Base-by-base conservation (phyloP, 2,797 vertebrate species). In the Urosaurus nigricauda region DNA sequence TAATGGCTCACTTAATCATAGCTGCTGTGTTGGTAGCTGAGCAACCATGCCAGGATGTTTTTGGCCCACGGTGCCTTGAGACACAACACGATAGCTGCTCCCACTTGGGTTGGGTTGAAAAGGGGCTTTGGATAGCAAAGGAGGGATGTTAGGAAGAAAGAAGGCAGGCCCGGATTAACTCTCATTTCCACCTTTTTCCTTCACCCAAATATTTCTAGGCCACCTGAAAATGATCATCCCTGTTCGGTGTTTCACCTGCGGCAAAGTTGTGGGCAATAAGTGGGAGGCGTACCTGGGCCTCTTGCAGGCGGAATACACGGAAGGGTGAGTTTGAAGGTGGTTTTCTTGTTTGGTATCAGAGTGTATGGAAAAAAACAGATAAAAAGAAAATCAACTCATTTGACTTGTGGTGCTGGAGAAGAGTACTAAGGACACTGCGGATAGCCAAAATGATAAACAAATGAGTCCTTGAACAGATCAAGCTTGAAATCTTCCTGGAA, bases 211-310 rank as follows among this genome's bases (percentile, higher is more conserved):
- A 16, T 58, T 11, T 79, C 58, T 87, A 43, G 40, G 47, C 4
- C 58, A 21, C n/a, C 56, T 83, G 85, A 96, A 53, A 47, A 99
- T 99, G 98, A 99, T 99, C 74, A 99, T 99, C 91, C 98, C 98
- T 0, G 96, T 99, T 0, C 96, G 98, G 51, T 99, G 98, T 93
- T 99, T 99, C 94, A 99, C 98, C 0, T 99, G 98, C 89, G 98
- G 98, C 81, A 99, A 99, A 95, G 98, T 99, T 29, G 98, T 99
- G 56, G 98, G 98, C 29, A 99, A 99, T 96, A 99, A 99, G 92
- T 99, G 98, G 98, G 98, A 99, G 92, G 97, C 98, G 1, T 99
- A 99, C 94, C 97, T 99, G 83, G 98, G 98, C 53, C 97, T 99
- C 14, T 97, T 99, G 56, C 98, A 99, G 95, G 98, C 98, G 0